phyloP scores from a whole-genome alignment of 1,140 invertebrate genomes.

The Ctenoplectra terminalis region DNA sequence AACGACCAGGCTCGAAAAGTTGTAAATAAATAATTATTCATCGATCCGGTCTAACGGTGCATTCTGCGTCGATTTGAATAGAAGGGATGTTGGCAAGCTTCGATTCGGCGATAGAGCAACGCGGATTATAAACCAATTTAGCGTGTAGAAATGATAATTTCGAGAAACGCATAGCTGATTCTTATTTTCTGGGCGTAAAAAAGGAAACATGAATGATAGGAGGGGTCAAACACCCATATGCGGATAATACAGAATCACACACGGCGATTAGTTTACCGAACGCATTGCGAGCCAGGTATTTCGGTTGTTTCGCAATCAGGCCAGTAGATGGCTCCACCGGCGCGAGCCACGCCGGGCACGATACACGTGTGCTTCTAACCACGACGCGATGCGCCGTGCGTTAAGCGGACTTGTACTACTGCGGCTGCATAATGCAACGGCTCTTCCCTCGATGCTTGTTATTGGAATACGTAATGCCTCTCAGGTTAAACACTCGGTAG shows the following conservation, averaged over 20 bases:
- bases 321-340: constrained; percentile 67
- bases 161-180: too few relatives aligned
- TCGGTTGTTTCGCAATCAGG: constrained; percentile 25
- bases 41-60: background rate
- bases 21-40: constrained; percentile 12
- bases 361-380: constrained; percentile 13
- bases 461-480: background rate
- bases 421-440: background rate
- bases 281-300: constrained; percentile 17
- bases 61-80: background rate
- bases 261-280: constrained; percentile 58
- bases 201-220: background rate
- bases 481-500: background rate
- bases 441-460: background rate
- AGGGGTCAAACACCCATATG: background rate
- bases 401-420: constrained; percentile 12
- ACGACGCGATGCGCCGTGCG: background rate
- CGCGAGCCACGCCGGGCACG: background rate
- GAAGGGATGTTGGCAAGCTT: background rate
- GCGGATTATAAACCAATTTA: too few relatives aligned
- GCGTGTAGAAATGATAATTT: too few relatives aligned
- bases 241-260: constrained; percentile 46
- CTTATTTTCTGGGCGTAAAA: too few relatives aligned
- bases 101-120: background rate
- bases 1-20: background rate